These are phyloP conservation scores for Tympanoctomys barrerae DNA, from an alignment of 2,797 vertebrate species.

Conservation along the genomic window DNA sequence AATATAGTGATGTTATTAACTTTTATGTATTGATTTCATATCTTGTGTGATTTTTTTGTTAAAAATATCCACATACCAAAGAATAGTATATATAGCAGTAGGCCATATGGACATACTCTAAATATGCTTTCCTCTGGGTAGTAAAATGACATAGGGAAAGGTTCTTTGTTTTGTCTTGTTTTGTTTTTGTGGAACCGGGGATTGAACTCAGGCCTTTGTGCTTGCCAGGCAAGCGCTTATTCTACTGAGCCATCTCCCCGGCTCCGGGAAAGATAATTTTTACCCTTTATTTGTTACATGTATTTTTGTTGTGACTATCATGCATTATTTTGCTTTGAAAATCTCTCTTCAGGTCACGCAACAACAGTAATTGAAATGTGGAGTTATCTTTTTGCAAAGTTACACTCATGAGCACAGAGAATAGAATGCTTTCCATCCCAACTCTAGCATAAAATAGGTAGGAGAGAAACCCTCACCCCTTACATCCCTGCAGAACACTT, in stretches of 20 bases:
- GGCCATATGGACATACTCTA: background rate
- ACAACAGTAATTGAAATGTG: background rate
- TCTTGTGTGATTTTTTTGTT: background rate
- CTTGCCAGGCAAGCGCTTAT: no score
- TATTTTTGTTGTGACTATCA: background rate
- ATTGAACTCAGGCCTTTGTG: no score
- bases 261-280: background rate
- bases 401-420: background rate
- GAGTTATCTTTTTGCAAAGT: background rate
- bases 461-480: background rate
- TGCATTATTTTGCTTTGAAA: constrained; percentile 4
- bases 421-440: background rate
- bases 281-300: background rate
- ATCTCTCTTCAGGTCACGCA: background rate
- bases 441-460: background rate
- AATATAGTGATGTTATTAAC: background rate
- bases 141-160: background rate
- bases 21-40: background rate
- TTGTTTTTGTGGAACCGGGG: no score
- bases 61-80: background rate
- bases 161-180: no score
- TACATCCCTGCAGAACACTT: background rate
- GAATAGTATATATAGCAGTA: background rate
- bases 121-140: background rate
- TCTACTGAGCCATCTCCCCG: no score